Base-by-base conservation (phyloP, 2,797 vertebrate species). In the Pygocentrus nattereri region DNA sequence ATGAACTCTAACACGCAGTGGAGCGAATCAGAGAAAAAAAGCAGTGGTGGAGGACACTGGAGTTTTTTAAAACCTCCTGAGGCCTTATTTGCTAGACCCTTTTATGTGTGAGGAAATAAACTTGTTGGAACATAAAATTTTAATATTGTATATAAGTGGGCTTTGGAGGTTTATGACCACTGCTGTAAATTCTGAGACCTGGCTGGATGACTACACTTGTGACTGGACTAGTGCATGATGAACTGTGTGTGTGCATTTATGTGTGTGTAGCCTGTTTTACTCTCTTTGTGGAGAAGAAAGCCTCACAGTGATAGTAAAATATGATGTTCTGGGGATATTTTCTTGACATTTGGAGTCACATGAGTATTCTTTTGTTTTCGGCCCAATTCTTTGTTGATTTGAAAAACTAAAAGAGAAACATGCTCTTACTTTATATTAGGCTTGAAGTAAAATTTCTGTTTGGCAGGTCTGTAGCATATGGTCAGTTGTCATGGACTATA, bases 101-200 rank as follows among this genome's bases (percentile, higher is more conserved):
- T 85, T 87, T 80, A 82, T 84, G 75, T 59, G 80, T 78, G 76
- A 74, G 65, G 83, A 86, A 84, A 85, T 84, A 85, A 87, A 86
- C 74, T 70, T 65, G 78, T 68, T 71, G 54, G 67, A 67, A 64
- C 61, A 84, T 84, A 81, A 85, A 87, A 71, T 88, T 87, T 86
- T 89, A 89, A 89, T 83, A 83, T 80, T 82, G 85, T 85, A 86
- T 88, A 78, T 73, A 72, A 82, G 74, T 89, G 54, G 34, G 76
- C 62, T 85, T 80, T 83, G 67, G 71, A 85, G 38, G 59, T 90
- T 90, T 85, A 89, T 84, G 74, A 82, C 58, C 54, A 19, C 13
- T 34, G 69, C 61, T 78, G 75, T 87, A 88, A 81, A 87, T 86
- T 84, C 31, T 82, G 49, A 67, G 78, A 75, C 68, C 58, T 62